phyloP scores from a whole-genome alignment of 2,797 vertebrate species.

The Manis crassicaudata region DNA sequence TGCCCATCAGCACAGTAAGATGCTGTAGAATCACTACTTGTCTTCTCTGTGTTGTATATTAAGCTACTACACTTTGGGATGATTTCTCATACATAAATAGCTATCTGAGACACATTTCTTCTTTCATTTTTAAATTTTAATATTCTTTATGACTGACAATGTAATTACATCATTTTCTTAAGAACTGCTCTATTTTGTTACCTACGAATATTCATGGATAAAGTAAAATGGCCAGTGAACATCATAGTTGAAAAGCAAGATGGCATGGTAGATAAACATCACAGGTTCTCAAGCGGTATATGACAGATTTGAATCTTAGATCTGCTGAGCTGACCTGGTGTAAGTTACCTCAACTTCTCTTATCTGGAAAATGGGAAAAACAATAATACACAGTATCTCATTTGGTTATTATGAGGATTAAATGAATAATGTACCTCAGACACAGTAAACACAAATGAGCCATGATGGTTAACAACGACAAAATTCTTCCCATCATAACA shows the following conservation, averaged over 20 bases:
- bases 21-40: no score
- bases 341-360: background rate
- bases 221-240: background rate
- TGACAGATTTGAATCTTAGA: background rate
- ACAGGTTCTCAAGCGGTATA: background rate
- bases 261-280: background rate
- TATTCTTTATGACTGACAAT: background rate
- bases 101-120: background rate
- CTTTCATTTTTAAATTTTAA: conserved; percentile 14
- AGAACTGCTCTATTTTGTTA: background rate
- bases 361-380: background rate
- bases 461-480: background rate
- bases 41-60: background rate
- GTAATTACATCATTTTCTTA: conserved; percentile 10
- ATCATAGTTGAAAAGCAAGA: background rate
- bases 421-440: background rate
- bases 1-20: no score
- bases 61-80: background rate
- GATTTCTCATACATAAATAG: conserved; percentile 32
- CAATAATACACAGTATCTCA: background rate
- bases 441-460: background rate
- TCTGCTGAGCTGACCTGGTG: background rate
- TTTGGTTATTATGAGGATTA: background rate
- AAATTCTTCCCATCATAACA: background rate
- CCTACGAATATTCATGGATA: background rate